phyloP scores from a whole-genome alignment of 2,888 invertebrate genomes.

The Vesta saturnalis region DNA sequence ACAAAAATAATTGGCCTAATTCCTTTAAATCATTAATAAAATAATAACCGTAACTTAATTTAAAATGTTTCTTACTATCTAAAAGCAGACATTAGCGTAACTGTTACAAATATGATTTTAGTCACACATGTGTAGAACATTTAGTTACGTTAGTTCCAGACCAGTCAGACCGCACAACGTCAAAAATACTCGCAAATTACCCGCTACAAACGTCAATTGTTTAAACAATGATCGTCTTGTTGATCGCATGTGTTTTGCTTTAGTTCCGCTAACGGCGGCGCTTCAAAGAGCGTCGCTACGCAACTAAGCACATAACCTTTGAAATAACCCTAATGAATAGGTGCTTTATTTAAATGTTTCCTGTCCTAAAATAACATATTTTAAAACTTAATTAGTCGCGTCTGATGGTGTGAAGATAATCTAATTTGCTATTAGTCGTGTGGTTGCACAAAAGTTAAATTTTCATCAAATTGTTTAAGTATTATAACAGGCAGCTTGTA shows the following conservation, averaged over 20 bases:
- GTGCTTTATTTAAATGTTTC: conserved; percentile 60
- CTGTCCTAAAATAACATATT: conserved; percentile 58
- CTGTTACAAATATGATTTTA: conserved; percentile 47
- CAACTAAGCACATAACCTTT: conserved; percentile 47
- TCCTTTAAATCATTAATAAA: conserved; percentile 14
- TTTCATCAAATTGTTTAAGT: conserved; percentile 1
- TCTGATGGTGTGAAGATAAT: conserved; percentile 55
- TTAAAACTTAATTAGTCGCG: conserved; percentile 56
- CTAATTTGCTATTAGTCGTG: conserved; percentile 43
- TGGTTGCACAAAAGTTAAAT: conserved; percentile 10
- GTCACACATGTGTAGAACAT: conserved; percentile 49
- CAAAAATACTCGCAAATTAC: conserved; percentile 55
- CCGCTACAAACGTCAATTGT: conserved; percentile 54
- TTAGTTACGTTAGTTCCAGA: conserved; percentile 52
- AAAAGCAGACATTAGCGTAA: conserved; percentile 45
- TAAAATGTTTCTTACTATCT: conserved; percentile 31
- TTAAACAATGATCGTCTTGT: conserved; percentile 57
- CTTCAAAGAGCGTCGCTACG: conserved; percentile 56
- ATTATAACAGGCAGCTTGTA: too few species aligned
- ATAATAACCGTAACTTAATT: conserved; percentile 15
- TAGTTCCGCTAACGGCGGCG: conserved; percentile 57
- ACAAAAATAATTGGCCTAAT: conserved; percentile 12
- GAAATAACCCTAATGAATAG: conserved; percentile 57
- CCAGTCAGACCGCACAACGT: conserved; percentile 51
- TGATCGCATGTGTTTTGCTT: conserved; percentile 57